phyloP scores from a whole-genome alignment of 2,797 vertebrate species.

The Diceros bicornis region DNA sequence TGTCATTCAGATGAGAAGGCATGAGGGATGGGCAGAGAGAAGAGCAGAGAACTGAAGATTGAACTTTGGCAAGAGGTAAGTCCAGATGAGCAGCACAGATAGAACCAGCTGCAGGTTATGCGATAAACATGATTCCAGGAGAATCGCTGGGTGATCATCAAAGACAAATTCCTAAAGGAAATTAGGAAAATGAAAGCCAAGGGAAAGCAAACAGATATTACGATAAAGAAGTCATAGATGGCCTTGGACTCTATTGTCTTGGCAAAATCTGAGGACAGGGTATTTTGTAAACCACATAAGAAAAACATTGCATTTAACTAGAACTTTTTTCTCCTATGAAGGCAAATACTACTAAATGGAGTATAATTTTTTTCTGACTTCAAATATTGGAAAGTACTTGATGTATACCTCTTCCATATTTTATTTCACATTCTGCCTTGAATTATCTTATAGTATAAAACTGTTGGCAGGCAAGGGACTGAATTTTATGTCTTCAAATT shows the following conservation, averaged over 20 bases:
- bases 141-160: not conserved
- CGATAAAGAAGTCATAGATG: not conserved
- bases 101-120: not conserved
- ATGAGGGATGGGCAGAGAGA: not conserved
- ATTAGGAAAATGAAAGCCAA: not conserved
- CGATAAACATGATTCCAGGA: not conserved
- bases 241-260: not conserved
- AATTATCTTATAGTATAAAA: not conserved
- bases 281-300: not conserved
- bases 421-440: conserved; percentile 31
- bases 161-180: not conserved
- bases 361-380: not conserved
- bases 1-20: not conserved
- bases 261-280: not conserved
- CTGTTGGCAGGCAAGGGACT: not conserved
- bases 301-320: not conserved
- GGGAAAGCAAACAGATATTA: not conserved
- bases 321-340: not conserved
- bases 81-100: not conserved
- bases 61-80: not conserved
- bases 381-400: not conserved
- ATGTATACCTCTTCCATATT: not conserved
- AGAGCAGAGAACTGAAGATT: not conserved
- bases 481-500: not conserved
- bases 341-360: not conserved